phyloP scores from a whole-genome alignment of 92 coral and sea anemone genomes.

The Epizoanthus stellaris region DNA sequence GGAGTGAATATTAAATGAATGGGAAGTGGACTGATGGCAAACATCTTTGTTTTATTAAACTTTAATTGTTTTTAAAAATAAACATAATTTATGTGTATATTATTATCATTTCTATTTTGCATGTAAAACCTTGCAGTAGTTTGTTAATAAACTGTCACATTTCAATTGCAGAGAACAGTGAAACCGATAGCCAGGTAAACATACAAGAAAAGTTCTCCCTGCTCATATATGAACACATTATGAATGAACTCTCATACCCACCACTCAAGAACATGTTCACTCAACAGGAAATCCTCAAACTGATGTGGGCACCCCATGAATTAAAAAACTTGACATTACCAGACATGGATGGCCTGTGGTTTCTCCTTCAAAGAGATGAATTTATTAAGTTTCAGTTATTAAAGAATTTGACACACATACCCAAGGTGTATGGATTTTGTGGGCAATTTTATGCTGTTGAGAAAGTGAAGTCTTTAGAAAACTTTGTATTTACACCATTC shows the following conservation, averaged over 20 bases:
- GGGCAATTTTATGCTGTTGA: conserved; percentile 90
- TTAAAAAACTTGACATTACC: conserved; percentile 53
- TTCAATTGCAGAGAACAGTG: conserved; percentile 21
- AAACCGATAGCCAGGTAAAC: not conserved
- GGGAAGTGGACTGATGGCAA: no score
- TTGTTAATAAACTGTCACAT: not conserved
- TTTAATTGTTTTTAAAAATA: no score
- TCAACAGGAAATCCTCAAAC: conserved; percentile 56
- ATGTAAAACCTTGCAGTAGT: no score
- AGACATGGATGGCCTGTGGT: conserved; percentile 89
- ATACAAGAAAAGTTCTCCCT: conserved; percentile 29
- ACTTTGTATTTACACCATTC: conserved; percentile 50
- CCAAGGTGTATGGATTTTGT: conserved; percentile 89
- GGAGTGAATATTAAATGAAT: no score
- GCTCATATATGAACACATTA: conserved; percentile 66
- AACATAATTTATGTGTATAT: no score
- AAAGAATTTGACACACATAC: conserved; percentile 79
- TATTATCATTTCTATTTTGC: no score
- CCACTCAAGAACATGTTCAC: conserved; percentile 51
- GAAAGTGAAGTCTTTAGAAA: conserved; percentile 67
- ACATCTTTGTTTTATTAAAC: no score
- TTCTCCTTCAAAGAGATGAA: conserved; percentile 81
- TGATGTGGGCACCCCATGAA: conserved; percentile 75
- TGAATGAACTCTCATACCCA: conserved; percentile 49
- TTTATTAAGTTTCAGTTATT: conserved; percentile 78